Conservation (phyloP, 2,797 vertebrate species). For the Botia almorhae region DNA sequence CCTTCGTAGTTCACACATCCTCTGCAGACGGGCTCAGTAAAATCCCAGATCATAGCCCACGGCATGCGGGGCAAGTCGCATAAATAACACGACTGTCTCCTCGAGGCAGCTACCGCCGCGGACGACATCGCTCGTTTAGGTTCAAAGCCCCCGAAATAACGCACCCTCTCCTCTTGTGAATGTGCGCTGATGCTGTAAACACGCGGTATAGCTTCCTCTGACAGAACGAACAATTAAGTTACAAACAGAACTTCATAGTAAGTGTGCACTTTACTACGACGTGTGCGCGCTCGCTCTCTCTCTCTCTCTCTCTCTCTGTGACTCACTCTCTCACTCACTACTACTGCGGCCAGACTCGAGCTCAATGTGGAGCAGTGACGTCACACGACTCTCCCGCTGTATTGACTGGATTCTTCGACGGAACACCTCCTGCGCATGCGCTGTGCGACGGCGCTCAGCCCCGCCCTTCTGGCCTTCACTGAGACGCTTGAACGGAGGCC, state of each 20-base stretch:
- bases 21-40: conserved; percentile 90
- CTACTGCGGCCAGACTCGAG: conserved; percentile 63
- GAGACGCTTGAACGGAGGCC: conserved; percentile 71
- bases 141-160: conserved; percentile 60
- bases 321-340: conserved; percentile 67
- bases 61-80: conserved; percentile 94
- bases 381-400: conserved; percentile 61
- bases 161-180: conserved; percentile 60
- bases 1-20: conserved; percentile 95
- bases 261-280: conserved; percentile 79
- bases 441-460: conserved; percentile 43
- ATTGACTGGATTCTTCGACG: conserved; percentile 91
- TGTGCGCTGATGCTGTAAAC: conserved; percentile 52
- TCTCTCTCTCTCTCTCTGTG: conserved; percentile 40
- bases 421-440: conserved; percentile 76
- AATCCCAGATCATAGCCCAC: conserved; percentile 96
- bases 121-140: conserved; percentile 84
- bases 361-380: conserved; percentile 84
- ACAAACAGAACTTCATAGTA: conserved; percentile 81
- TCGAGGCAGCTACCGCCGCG: conserved; percentile 90
- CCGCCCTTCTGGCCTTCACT: too few species aligned
- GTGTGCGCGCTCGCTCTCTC: conserved; percentile 68
- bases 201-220: too few species aligned
- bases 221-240: conserved; percentile 68
- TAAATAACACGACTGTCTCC: conserved; percentile 92